Conservation (phyloP, 2,888 invertebrate genomes). For the Tetheella fluctuosa region DNA sequence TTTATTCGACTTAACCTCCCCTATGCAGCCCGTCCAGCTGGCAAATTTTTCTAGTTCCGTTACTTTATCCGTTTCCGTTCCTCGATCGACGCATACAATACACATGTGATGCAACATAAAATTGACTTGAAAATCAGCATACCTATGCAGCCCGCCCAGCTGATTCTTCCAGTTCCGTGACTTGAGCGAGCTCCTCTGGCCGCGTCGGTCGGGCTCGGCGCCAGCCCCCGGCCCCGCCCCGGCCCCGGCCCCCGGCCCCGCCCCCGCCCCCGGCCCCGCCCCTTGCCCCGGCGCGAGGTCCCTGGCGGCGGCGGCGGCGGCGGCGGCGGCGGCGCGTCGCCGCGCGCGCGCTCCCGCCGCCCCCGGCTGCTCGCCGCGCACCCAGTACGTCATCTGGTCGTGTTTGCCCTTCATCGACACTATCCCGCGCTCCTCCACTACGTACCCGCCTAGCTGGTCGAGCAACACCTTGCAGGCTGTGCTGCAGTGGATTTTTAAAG, state of each 20-base stretch:
- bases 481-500: conserved; percentile 93
- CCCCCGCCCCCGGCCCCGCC: conserved; percentile 86
- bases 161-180: conserved; percentile 85
- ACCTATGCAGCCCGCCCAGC: conserved; percentile 78
- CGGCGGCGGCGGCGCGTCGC: conserved; percentile 83
- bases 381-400: conserved; percentile 92
- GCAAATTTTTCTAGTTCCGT: too few species aligned
- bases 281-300: too few species aligned
- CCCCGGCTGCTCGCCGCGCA: conserved; percentile 89
- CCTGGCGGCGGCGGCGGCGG: too few species aligned
- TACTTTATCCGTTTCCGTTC: too few species aligned
- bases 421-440: conserved; percentile 89
- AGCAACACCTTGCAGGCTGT: conserved; percentile 87
- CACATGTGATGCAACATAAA: not conserved
- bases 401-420: conserved; percentile 94
- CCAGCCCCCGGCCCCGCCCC: conserved; percentile 70
- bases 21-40: too few species aligned
- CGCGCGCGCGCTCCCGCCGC: conserved; percentile 82
- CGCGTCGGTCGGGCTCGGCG: conserved; percentile 59
- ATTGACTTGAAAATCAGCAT: not conserved
- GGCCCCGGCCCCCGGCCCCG: conserved; percentile 63
- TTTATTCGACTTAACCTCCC: too few species aligned
- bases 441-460: conserved; percentile 89
- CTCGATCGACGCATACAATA: too few species aligned
- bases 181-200: conserved; percentile 86